Evolutionary conservation across 23 tunicate species (phyloP), one percentile per base, ranked within the genome.

Genomic region (Trididemnum miniatum): DNA sequence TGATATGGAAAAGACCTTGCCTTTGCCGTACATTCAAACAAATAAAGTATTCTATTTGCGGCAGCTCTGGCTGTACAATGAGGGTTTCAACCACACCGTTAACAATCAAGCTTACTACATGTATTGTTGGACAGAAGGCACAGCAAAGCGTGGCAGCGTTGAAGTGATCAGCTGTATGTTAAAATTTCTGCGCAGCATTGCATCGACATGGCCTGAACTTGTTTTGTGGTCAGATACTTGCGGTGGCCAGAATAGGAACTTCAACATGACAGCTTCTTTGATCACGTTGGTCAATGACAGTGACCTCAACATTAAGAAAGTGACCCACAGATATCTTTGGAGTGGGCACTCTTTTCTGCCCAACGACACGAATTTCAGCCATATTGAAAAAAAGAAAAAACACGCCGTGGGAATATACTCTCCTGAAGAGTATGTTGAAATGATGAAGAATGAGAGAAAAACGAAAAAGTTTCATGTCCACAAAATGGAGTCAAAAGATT

Each of bases 261-360:
- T 69, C 75, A 69, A 69, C 25, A 69, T 69, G 39, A 34, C 40
- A 5, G 38, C 75, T 12, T 69, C 31, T 32, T 24, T 69, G 39
- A 69, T 69, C 12, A 12, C 75, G 7, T 12, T 69, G 7, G 75
- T 69, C 3, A 62, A 62, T 62, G 75, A 69, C 25, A 34, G 25
- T 37, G 9, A 32, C 39, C 36, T 3, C 40, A 69, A 31, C 75
- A 31, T 69, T 31, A 69, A 69, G 37, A 69, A 69, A 69, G 25
- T 69, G 20, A 29, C 75, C 2, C 75, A 69, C 75, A 69, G 75
- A 24, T 69, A 12, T 32, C 20, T 69, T 5, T 69, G 75, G 75
- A 69, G 75, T 69, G 75, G 75, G 4, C 75, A 69, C 22, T 69
- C 75, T 22, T 69, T 12, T 69, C 31, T 32, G 38, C 75, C 75